Conservation (phyloP, 64 coral and sea anemone species). For the Pocillopora verrucosa region DNA sequence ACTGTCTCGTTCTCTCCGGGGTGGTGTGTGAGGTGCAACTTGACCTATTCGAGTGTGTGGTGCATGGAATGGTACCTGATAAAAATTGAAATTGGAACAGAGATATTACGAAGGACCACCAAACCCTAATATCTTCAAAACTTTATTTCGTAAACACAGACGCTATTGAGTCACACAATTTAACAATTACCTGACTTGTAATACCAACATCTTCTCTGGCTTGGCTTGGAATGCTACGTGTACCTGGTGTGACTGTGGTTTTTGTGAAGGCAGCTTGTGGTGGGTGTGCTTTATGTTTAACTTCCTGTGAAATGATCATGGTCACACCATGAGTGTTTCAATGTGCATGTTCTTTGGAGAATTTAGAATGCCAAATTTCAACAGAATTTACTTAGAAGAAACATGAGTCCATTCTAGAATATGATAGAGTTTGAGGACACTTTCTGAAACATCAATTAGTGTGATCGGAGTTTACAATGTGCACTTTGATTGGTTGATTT, state of each 20-base stretch:
- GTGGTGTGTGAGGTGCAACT: constrained; percentile 44
- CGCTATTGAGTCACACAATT: neutral
- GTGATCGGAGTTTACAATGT: too few species aligned
- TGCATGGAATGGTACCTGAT: constrained; percentile 12
- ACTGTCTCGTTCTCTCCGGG: constrained; percentile 42
- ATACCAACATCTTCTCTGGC: constrained; percentile 14
- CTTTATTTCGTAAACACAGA: neutral
- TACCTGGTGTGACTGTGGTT: constrained; percentile 3
- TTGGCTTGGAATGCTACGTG: constrained; percentile 17
- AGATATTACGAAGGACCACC: neutral
- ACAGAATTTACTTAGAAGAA: too few species aligned
- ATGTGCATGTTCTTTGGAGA: too few species aligned
- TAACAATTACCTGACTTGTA: neutral
- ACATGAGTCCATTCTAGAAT: too few species aligned
- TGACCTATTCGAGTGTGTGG: constrained; percentile 5
- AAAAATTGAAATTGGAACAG: neutral
- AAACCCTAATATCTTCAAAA: too few species aligned
- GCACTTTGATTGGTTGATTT: too few species aligned
- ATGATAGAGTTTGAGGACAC: too few species aligned
- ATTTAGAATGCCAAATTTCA: too few species aligned
- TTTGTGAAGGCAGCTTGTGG: constrained; percentile 42
- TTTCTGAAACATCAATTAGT: too few species aligned
- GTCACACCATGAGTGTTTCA: neutral
- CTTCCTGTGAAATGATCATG: neutral
- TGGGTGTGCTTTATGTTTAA: neutral